Evolutionary conservation across 2,888 invertebrate genomes (phyloP), one percentile per base, ranked within the genome.

Genomic region (Microchrysa polita): DNA sequence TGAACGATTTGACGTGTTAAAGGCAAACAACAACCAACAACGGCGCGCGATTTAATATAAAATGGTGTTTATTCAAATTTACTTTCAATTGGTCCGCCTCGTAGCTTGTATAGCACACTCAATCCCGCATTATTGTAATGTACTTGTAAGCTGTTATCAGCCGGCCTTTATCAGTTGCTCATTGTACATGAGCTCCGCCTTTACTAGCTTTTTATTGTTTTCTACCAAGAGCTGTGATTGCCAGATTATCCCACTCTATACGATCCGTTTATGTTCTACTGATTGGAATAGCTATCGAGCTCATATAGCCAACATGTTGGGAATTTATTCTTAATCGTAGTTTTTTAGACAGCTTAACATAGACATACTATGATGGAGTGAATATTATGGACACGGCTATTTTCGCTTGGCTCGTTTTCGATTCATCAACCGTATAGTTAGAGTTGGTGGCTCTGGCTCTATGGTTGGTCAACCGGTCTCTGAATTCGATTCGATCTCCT

Each of bases 41-140:
- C n/a, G n/a, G n/a, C n/a, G n/a, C n/a, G 23, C 44, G 65, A 48
- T n/a, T 65, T 48, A 65, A 65, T 65, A 34, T 34, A 65, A n/a
- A 65, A 65, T 65, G 69, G 55, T 69, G 69, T 69, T 69, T 69
- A 55, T 55, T 55, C 57, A 69, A 65, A 69, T 69, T 69, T 57
- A 55, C 69, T 69, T 69, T 69, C 69, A 69, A 69, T 69, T 42
- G 69, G 69, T 57, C 69, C 69, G 69, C 69, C 69, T 69, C 23
- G 27, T 34, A 34, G 27, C 4, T 34, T 7, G 27, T 34, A n/a
- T n/a, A 34, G 7, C 27, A 9, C 23, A 1, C 55, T 57, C 55
- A 55, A 65, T 44, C 65, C 48, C 44, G 12, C 20, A 22, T 65
- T 20, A 65, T 48, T 48, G 48, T 65, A 5, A 34, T 65, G 23